These are phyloP conservation scores for Dioctria rufipes DNA, from an alignment of 2,888 invertebrate genomes.

Conservation along the genomic window DNA sequence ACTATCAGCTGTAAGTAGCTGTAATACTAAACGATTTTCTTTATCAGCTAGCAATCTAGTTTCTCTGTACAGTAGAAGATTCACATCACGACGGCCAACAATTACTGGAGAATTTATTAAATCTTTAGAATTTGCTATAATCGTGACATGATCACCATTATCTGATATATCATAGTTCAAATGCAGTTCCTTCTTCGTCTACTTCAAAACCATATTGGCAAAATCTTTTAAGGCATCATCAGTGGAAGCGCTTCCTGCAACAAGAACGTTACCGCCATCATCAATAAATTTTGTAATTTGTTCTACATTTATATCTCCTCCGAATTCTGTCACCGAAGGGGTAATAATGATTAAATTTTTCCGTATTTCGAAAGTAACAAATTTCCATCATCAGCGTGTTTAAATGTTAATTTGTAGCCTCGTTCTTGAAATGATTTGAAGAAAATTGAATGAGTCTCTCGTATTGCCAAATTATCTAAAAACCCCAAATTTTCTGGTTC, in stretches of 20 bases:
- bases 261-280: constrained; percentile 93
- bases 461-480: constrained; percentile 93
- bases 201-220: constrained; percentile 97
- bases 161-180: constrained; percentile 94
- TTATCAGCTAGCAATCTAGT: constrained; percentile 93
- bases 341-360: constrained; percentile 95
- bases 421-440: constrained; percentile 95
- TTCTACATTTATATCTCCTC: constrained; percentile 87
- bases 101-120: constrained; percentile 91
- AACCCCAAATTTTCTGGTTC: constrained; percentile 87
- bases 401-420: constrained; percentile 91
- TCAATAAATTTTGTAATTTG: constrained; percentile 95
- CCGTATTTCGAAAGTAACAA: constrained; percentile 95
- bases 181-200: constrained; percentile 95
- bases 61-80: constrained; percentile 89
- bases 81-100: constrained; percentile 80
- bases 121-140: constrained; percentile 88
- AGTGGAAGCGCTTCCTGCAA: constrained; percentile 90
- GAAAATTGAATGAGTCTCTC: constrained; percentile 98
- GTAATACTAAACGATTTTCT: constrained; percentile 93
- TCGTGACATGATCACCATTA: constrained; percentile 92
- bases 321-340: constrained; percentile 96
- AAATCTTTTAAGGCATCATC: constrained; percentile 96
- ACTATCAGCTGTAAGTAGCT: constrained; percentile 90
- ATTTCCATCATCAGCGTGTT: constrained; percentile 94